A percentile compares a stretch with the other conserved stretches of the same genome.
Evolutionary conservation across 1,140 invertebrate genomes (phyloP).

Genomic region (Meloidogyne hapla): DNA sequence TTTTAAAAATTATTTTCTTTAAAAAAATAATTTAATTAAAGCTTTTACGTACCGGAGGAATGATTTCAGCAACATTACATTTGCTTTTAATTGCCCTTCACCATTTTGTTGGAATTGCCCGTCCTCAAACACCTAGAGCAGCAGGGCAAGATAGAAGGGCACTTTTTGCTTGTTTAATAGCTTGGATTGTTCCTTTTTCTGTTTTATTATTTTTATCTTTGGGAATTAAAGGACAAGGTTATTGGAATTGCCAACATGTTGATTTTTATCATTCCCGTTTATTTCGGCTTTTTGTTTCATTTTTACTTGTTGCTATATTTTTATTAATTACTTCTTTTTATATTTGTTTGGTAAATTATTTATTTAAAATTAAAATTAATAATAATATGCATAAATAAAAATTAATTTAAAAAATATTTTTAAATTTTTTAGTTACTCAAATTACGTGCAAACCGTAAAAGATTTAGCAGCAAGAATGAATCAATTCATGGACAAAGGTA

Average conservation of each 20-base stretch:
- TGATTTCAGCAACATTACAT: constrained; percentile 47
- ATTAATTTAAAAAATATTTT: neutral
- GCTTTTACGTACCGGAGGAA: constrained; percentile 47
- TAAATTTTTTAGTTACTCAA: neutral
- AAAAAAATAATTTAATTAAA: neutral
- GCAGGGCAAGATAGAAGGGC: constrained; percentile 13
- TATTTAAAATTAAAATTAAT: neutral
- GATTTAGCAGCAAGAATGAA: neutral
- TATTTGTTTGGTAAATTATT: constrained; percentile 36
- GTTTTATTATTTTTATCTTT: constrained; percentile 36
- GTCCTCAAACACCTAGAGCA: constrained; percentile 25
- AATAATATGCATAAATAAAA: too few relatives aligned
- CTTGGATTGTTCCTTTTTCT: constrained; percentile 41
- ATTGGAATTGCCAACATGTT: constrained; percentile 43
- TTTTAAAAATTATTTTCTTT: neutral
- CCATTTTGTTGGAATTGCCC: constrained; percentile 44
- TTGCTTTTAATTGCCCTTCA: constrained; percentile 45
- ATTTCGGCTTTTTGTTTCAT: constrained; percentile 40
- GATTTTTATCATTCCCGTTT: constrained; percentile 46
- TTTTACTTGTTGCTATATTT: constrained; percentile 44
- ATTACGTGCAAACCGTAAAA: neutral
- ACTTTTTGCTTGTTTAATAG: constrained; percentile 29
- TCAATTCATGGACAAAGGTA: constrained; percentile 1
- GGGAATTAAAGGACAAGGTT: constrained; percentile 36
- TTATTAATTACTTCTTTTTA: constrained; percentile 44